phyloP scores from a whole-genome alignment of 2,113 vertebrate genomes.

The Clarias gariepinus region DNA sequence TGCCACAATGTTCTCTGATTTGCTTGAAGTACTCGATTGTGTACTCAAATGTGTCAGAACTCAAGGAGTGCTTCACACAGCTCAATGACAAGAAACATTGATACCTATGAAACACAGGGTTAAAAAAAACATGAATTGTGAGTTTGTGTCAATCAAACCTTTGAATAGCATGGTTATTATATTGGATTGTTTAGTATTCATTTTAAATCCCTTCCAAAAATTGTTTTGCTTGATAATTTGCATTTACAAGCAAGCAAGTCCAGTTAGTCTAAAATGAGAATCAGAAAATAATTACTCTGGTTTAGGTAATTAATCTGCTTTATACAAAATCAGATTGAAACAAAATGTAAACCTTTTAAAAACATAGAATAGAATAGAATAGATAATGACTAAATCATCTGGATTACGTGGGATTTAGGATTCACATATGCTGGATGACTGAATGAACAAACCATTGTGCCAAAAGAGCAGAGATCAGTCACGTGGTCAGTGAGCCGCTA shows the following conservation, averaged over 20 bases:
- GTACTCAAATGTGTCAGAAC: conserved; percentile 58
- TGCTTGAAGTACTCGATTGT: conserved; percentile 70
- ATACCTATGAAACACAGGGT: conserved; percentile 64
- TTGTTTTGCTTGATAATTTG: neutral
- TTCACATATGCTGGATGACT: neutral
- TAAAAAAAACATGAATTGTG: neutral
- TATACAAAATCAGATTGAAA: neutral
- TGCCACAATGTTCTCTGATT: conserved; percentile 71
- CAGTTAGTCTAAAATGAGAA: neutral
- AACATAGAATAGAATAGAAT: neutral
- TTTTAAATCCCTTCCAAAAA: neutral
- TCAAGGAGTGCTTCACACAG: conserved; percentile 56
- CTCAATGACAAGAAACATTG: conserved; percentile 57
- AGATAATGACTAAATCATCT: neutral
- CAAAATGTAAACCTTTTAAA: neutral
- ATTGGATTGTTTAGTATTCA: neutral
- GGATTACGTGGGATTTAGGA: neutral
- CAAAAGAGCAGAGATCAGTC: conserved; percentile 16
- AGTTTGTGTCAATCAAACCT: neutral
- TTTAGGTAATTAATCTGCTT: neutral
- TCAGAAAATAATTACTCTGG: neutral
- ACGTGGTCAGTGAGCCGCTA: conserved; percentile 13
- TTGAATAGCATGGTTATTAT: neutral
- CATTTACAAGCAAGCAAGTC: neutral
- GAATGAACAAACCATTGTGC: conserved; percentile 19